Evolutionary conservation across 2,113 vertebrate species (phyloP).

Genomic region (Crotalus viridis): DNA sequence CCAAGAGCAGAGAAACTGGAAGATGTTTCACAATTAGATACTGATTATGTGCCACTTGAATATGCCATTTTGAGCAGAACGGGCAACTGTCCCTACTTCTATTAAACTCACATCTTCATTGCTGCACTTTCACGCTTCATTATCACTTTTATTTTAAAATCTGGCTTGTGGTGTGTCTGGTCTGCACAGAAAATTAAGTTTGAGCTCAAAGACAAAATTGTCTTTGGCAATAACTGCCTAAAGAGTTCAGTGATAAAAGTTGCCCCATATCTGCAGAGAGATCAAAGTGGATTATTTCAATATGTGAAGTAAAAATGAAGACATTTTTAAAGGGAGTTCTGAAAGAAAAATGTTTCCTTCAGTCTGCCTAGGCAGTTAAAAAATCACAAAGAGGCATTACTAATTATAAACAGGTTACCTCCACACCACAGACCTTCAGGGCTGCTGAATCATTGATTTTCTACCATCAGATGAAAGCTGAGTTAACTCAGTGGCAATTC

Average conservation of each 20-base stretch:
- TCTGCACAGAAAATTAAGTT: constrained; percentile 7
- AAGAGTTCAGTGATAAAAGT: neutral
- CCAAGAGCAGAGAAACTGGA: neutral
- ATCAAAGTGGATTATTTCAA: neutral
- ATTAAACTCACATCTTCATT: neutral
- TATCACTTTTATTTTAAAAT: constrained; percentile 15
- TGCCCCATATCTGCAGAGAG: neutral
- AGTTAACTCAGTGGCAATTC: neutral
- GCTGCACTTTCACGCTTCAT: neutral
- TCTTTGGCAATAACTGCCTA: neutral
- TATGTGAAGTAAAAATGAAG: neutral
- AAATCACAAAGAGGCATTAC: neutral
- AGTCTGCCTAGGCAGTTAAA: neutral
- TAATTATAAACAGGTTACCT: neutral
- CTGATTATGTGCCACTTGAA: neutral
- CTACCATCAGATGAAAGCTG: neutral
- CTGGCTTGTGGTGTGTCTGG: neutral
- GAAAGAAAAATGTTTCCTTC: neutral
- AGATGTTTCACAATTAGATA: neutral
- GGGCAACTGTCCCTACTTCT: neutral
- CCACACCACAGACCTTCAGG: neutral
- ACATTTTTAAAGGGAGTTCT: neutral
- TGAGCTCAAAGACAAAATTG: neutral
- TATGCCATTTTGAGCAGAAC: neutral
- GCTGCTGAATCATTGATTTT: neutral